phyloP scores from a whole-genome alignment of 1,140 invertebrate species.

The Drosophila nigromelanica region DNA sequence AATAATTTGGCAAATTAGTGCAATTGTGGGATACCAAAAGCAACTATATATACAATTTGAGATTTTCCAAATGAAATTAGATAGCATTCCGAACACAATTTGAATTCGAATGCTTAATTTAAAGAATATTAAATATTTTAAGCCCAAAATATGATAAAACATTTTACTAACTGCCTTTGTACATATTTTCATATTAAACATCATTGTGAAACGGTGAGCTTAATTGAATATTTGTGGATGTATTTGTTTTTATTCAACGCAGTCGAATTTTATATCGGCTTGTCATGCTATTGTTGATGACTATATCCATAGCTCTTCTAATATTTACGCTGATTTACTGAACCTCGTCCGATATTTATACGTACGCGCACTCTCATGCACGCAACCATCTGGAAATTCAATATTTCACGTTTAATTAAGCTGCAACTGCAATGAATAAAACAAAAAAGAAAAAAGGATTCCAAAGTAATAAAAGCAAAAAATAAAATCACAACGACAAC shows the following conservation, averaged over 20 bases:
- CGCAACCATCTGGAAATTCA: slow-evolving; percentile 58
- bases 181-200: no score
- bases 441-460: slow-evolving; percentile 11
- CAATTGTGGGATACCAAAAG: slow-evolving; percentile 16
- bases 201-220: no score
- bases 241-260: no score
- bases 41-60: background rate
- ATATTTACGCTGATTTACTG: slow-evolving; percentile 26
- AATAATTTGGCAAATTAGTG: slow-evolving; percentile 75
- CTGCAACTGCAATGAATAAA: slow-evolving; percentile 48
- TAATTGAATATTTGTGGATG: no score
- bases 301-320: slow-evolving; percentile 7
- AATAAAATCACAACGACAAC: slow-evolving; percentile 7
- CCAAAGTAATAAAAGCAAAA: slow-evolving; percentile 48
- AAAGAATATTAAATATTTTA: background rate
- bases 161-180: no score
- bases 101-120: background rate
- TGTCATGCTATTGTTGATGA: background rate
- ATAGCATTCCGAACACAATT: background rate
- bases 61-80: background rate
- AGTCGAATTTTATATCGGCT: background rate
- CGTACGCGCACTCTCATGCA: background rate
- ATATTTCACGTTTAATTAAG: slow-evolving; percentile 79
- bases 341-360: slow-evolving; percentile 29
- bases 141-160: no score